Base-by-base conservation (phyloP, 2,797 vertebrate species). In the Anniella stebbinsi region DNA sequence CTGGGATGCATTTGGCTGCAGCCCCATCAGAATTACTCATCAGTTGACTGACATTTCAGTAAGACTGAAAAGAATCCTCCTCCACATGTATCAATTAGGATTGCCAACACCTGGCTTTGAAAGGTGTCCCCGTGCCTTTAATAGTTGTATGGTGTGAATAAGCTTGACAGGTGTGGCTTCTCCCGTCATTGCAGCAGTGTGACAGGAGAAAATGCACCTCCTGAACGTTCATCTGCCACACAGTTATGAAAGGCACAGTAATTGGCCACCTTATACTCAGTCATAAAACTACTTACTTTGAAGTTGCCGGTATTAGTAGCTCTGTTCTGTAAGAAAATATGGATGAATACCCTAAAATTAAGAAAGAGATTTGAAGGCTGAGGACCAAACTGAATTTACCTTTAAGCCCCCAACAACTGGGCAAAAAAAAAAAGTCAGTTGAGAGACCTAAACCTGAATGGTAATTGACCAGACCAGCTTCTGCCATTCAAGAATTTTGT, bases 151-250 rank as follows among this genome's bases (percentile, higher is more conserved):
- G 1, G 70, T 80, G 93, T 57, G 72, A 81, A 81, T 67, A 13
- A 89, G 28, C 80, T 89, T 90, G 89, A 90, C 76, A 86, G 67
- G 76, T 86, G 77, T 90, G 75, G 84, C 69, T 73, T 86, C 70
- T 60, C 57, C 48, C 63, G 30, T 90, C 80, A 83, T 83, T 57
- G 89, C 89, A 87, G 60, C 70, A 77, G 25, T 60, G 21, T 77
- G 72, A 90, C 85, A 87, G 48, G 69, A 81, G 51, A 83, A 77
- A 77, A 77, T 81, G 45, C 25, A 73, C 13, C 84, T 81, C 45
- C 54, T 87, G 89, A 86, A 73, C 67, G 81, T 73, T 51, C 63
- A 36, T 75, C 69, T 82, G 78, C 69, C 78, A 86, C 9, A 36
- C 30, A 45, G 76, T 72, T 90, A 86, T 75, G 84, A 81, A 86